A percentile compares a stretch with the other conserved stretches of the same genome.
Evolutionary conservation across 2,888 invertebrate species (phyloP).

Genomic region (Hirtodrosophila duncani): DNA sequence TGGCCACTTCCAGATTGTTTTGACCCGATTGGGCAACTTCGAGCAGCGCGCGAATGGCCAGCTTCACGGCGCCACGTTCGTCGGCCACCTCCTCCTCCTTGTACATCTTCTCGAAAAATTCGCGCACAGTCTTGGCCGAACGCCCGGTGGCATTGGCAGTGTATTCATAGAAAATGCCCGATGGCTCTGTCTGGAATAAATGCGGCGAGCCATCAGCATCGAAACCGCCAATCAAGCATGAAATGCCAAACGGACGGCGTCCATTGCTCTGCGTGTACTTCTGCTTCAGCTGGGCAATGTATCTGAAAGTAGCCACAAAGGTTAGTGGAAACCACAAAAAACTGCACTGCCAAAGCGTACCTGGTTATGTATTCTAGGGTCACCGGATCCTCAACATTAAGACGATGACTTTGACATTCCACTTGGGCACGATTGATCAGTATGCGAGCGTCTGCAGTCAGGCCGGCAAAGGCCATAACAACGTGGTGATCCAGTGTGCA

Average conservation of each 20-base stretch:
- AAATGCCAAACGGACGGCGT: conserved; percentile 98
- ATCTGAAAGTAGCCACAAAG: conserved; percentile 76
- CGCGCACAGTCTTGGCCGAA: conserved; percentile 97
- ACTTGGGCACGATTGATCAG: conserved; percentile 98
- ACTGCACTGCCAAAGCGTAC: conserved; percentile 35
- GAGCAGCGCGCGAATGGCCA: conserved; percentile 95
- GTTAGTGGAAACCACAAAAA: not conserved
- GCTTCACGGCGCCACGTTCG: conserved; percentile 93
- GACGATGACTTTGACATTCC: conserved; percentile 98
- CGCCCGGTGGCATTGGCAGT: conserved; percentile 99
- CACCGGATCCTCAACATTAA: conserved; percentile 99
- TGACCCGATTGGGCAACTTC: conserved; percentile 99
- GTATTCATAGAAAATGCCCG: conserved; percentile 99
- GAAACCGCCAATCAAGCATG: conserved; percentile 98
- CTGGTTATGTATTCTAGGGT: conserved; percentile 97
- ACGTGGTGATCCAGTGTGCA: conserved; percentile 98
- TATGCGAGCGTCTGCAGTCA: conserved; percentile 99
- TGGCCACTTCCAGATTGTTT: conserved; percentile 98
- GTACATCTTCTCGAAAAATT: conserved; percentile 99
- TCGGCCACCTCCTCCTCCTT: conserved; percentile 89
- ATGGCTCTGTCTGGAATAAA: conserved; percentile 99
- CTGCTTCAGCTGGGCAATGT: conserved; percentile 90
- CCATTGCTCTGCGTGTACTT: conserved; percentile 99
- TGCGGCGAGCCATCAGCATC: conserved; percentile 97
- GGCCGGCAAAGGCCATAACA: conserved; percentile 99